Percentiles rank a stretch among this genome's conserved stretches.
phyloP scores from a whole-genome alignment of 2,797 vertebrate species.

The Agapornis canus region DNA sequence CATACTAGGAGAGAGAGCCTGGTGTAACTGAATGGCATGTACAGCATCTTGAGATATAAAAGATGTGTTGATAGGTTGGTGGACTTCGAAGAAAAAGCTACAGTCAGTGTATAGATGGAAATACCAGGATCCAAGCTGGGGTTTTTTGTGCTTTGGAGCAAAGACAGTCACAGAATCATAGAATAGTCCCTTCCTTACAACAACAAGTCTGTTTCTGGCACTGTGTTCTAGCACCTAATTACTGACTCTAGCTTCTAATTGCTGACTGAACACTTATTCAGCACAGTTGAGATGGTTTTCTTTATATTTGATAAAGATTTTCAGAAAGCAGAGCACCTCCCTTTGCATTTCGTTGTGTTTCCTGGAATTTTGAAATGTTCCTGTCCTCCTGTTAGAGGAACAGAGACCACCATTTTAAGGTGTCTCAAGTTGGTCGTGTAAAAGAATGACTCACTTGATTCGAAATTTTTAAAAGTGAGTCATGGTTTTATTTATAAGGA shows the following conservation, averaged over 20 bases:
- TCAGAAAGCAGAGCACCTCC: not conserved
- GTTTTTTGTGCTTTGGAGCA: not conserved
- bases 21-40: not conserved
- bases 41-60: not conserved
- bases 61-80: not conserved
- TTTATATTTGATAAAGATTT: not conserved
- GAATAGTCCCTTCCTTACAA: not conserved
- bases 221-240: not conserved
- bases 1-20: not conserved
- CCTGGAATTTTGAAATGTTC: not conserved
- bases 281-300: not conserved
- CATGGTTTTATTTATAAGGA: constrained; percentile 61
- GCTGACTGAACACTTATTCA: not conserved
- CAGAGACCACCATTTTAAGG: not conserved
- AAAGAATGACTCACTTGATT: constrained; percentile 33
- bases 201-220: not conserved
- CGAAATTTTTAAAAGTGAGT: constrained; percentile 60
- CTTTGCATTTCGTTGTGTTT: not conserved
- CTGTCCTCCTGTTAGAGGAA: not conserved
- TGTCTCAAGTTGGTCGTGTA: not conserved
- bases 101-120: not conserved
- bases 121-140: not conserved
- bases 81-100: not conserved
- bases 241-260: not conserved
- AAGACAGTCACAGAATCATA: not conserved